A percentile compares a stretch with the other conserved stretches of the same genome.
Evolutionary conservation across 2,113 vertebrate species (phyloP).

Genomic region (Apodemus speciosus): DNA sequence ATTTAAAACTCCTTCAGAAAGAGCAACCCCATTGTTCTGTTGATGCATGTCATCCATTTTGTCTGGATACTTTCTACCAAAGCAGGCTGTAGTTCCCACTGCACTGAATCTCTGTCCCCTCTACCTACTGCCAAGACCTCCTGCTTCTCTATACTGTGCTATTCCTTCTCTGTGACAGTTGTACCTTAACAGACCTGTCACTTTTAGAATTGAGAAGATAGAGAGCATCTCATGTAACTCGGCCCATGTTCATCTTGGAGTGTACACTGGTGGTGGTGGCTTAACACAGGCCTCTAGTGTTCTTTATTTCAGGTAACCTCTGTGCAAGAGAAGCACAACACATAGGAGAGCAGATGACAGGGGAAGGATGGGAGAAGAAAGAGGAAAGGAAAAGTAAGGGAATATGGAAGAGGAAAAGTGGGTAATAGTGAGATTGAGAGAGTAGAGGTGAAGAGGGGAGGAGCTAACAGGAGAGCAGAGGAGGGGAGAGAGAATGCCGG

Average conservation of each 20-base stretch:
- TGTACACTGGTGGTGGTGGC: neutral
- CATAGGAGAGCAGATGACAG: no score
- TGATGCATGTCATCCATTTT: neutral
- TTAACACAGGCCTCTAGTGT: neutral
- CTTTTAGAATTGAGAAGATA: neutral
- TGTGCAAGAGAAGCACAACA: neutral
- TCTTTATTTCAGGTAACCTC: neutral
- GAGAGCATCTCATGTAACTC: neutral
- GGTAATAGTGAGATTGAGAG: neutral
- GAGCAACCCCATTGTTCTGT: neutral
- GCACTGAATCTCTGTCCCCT: fast-evolving
- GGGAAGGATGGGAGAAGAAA: no score
- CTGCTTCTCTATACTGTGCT: neutral
- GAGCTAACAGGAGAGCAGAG: neutral
- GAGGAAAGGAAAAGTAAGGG: neutral
- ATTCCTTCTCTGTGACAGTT: neutral
- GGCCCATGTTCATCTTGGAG: neutral
- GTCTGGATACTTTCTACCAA: neutral
- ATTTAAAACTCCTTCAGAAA: neutral
- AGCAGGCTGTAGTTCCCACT: neutral
- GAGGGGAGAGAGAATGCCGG: fast-evolving
- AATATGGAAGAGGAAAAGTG: neutral
- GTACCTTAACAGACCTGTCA: neutral
- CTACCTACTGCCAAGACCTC: neutral
- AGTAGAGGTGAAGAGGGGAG: neutral